Percentiles rank a stretch among this genome's conserved stretches.
These are phyloP conservation scores for Cyanoliseus patagonus DNA, from an alignment of 2,113 vertebrate species.

Conservation along the genomic window DNA sequence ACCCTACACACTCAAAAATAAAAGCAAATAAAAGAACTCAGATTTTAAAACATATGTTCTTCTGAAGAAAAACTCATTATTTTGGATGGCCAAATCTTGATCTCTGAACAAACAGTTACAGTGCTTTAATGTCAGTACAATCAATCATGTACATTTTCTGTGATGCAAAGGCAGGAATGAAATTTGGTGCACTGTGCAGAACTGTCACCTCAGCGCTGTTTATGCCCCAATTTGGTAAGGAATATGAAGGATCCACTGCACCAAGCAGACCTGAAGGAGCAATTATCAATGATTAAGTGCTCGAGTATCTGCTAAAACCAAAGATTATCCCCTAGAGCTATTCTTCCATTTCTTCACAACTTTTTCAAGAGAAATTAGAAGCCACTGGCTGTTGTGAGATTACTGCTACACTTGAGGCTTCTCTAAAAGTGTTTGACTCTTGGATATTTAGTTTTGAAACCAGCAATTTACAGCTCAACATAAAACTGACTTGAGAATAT, in stretches of 20 bases:
- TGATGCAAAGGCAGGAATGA: not conserved
- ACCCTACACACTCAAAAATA: not conserved
- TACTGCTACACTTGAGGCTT: not conserved
- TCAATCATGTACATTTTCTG: not conserved
- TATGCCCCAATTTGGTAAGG: not conserved
- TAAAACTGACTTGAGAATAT: not conserved
- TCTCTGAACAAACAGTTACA: not conserved
- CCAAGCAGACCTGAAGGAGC: not conserved
- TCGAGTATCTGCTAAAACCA: not conserved
- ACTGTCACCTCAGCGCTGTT: not conserved
- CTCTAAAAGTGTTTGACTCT: not conserved
- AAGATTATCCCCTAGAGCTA: not conserved
- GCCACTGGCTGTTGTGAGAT: not conserved
- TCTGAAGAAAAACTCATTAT: not conserved
- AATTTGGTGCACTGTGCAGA: not conserved
- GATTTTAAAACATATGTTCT: not conserved
- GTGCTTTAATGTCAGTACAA: not conserved
- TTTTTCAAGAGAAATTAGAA: not conserved
- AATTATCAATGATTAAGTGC: not conserved
- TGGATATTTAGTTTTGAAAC: not conserved
- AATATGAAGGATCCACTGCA: not conserved
- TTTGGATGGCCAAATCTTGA: not conserved
- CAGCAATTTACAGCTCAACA: not conserved
- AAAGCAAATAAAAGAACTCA: not conserved
- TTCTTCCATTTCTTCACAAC: not conserved